phyloP scores from a whole-genome alignment of 2,888 invertebrate species.

The Prosapia bicincta region DNA sequence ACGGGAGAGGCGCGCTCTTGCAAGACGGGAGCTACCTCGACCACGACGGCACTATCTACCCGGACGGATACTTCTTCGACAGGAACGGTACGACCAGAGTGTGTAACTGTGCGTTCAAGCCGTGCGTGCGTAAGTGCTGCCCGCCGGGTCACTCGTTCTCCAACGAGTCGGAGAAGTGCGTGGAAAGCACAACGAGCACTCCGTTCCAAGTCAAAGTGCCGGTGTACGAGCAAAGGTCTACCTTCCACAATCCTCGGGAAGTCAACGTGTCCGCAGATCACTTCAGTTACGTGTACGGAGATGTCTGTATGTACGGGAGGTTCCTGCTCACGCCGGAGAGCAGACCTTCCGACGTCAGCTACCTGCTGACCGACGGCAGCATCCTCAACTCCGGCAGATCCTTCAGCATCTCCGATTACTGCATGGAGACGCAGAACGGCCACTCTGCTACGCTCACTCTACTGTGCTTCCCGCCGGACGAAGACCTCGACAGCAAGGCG shows the following conservation, averaged over 20 bases:
- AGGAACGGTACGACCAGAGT: conserved; percentile 12
- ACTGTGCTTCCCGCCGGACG: conserved; percentile 31
- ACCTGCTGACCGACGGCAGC: conserved; percentile 6
- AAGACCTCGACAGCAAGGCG: conserved; percentile 15
- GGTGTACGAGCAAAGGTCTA: neutral
- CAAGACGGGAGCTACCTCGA: neutral
- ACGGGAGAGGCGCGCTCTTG: neutral
- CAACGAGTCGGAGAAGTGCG: neutral
- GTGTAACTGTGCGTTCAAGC: conserved; percentile 11
- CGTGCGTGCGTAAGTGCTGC: conserved; percentile 17
- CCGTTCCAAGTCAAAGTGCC: neutral
- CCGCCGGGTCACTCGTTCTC: neutral
- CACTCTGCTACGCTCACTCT: conserved; percentile 7
- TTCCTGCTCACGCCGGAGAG: neutral
- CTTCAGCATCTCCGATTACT: conserved; percentile 15
- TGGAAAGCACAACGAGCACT: neutral
- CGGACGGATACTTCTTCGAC: conserved; percentile 4
- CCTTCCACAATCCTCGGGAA: neutral
- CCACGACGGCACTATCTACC: neutral
- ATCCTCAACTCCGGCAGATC: neutral
- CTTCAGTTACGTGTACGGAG: neutral
- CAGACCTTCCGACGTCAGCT: neutral
- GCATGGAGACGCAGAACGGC: conserved; percentile 12
- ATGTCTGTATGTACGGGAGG: neutral
- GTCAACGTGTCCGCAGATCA: neutral